Conservation (phyloP, 2,113 vertebrate genomes). For the Steatornis caripensis region DNA sequence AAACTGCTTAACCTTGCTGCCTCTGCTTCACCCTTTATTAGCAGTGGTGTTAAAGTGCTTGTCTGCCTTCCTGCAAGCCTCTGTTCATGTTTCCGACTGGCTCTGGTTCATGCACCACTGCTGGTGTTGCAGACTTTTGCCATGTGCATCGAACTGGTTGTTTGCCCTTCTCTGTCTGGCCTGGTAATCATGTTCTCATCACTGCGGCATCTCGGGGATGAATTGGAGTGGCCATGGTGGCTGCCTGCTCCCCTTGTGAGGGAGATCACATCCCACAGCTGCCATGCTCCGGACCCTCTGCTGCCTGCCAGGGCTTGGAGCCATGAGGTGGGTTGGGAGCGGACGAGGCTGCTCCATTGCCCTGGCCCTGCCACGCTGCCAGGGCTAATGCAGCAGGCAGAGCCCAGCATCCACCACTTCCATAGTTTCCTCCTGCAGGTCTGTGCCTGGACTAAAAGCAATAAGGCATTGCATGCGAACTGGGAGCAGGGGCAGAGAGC, state of each 20-base stretch:
- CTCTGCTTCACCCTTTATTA: not conserved
- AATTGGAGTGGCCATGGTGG: not conserved
- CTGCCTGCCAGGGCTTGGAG: not conserved
- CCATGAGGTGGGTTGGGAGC: accelerated
- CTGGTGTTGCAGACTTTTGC: not conserved
- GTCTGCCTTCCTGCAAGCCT: not conserved
- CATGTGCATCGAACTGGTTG: not conserved
- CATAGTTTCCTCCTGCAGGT: not conserved
- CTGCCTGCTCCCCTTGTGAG: not conserved
- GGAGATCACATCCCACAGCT: not conserved
- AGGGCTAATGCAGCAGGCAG: not conserved
- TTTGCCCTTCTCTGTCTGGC: not conserved
- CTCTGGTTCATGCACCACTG: not conserved
- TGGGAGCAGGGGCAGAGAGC: not conserved
- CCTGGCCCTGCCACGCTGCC: not conserved
- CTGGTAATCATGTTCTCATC: not conserved
- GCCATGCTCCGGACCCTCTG: not conserved
- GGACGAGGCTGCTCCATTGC: not conserved
- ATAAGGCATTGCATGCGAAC: not conserved
- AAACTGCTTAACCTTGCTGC: slow-evolving; percentile 31
- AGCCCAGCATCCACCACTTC: accelerated
- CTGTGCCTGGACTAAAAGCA: not conserved
- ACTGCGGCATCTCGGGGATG: not conserved
- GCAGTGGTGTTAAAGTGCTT: not conserved
- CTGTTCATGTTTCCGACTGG: not conserved